A percentile compares a stretch with the other conserved stretches of the same genome.
Evolutionary conservation across 2,797 vertebrate genomes (phyloP).

Genomic region (Spheniscus humboldti): DNA sequence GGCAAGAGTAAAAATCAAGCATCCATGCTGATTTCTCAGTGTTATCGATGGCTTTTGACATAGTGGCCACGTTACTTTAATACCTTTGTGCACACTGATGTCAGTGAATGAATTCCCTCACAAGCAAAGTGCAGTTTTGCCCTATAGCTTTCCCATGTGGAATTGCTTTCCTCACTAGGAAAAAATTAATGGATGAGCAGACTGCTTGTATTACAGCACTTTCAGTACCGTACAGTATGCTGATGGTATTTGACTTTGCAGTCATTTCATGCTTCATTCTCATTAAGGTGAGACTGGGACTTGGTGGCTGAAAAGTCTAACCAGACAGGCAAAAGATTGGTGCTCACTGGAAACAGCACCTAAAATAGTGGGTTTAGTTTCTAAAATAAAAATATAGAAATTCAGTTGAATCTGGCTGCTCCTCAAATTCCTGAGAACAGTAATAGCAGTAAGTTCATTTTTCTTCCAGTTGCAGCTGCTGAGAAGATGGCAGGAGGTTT

Average conservation of each 20-base stretch:
- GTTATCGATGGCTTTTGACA: background rate
- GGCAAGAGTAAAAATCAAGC: background rate
- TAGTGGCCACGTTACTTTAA: background rate
- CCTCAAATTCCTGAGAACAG: background rate
- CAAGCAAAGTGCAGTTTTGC: background rate
- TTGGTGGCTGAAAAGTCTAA: background rate
- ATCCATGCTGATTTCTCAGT: background rate
- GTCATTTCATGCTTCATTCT: background rate
- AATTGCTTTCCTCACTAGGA: background rate
- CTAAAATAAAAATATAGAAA: background rate
- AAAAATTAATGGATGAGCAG: background rate
- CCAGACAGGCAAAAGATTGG: background rate
- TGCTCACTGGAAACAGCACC: background rate
- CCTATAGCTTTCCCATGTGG: background rate
- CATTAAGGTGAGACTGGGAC: background rate
- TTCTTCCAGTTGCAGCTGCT: background rate
- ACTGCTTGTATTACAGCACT: background rate
- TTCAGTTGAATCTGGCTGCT: background rate
- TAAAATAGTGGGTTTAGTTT: background rate
- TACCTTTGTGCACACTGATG: background rate
- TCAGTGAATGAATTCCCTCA: background rate
- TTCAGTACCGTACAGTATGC: background rate
- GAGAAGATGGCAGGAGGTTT: background rate
- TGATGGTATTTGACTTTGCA: background rate
- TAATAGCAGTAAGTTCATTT: background rate